Evolutionary conservation across 2,113 vertebrate species (phyloP), one percentile per base, ranked within the genome.

Genomic region (Pogonocichla stellata): DNA sequence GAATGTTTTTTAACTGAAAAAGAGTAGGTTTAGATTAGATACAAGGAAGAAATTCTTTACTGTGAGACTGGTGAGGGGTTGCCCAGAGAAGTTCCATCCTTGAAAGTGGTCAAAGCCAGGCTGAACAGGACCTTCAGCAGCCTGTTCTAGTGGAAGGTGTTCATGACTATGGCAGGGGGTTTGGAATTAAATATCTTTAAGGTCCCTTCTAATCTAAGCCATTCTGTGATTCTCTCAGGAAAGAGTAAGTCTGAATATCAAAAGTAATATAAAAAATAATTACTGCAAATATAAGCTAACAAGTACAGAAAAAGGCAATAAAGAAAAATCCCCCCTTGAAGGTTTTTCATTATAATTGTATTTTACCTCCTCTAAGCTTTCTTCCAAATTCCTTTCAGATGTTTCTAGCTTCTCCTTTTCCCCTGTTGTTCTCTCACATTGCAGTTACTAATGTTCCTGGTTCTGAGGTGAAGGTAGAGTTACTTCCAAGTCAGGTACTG

Each of bases 351-450:
- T 92, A 47, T 33, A 72, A 23, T 79, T 61, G 10, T 87, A 69
- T 78, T 96, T 92, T 64, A 69, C 56, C 66, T 90, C 48, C 45
- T 80, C 31, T 72, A 69, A 81, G 74, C 70, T 85, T 92, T 85
- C 79, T 95, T 91, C 81, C 79, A 93, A 91, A 61, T 88, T 82
- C 25, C 36, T 92, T 79, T 80, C 66, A 80, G 62, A 42, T 82
- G 56, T 87, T 90, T 87, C 65, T 87, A 53, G 14, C 48, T 73
- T 91, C 51, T 62, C 14, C 36, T 70, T 95, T 87, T 67, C 48
- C 56, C 29, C 57, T 51, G 16, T 42, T 91, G 60, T 93, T 54
- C 4, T 7, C 20, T 93, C 70, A 66, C 18, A 14, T 67, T 91
- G 58, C 40, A 78, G 34, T 86, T 91, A 73, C 26, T 86, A 54